Percentiles rank a stretch among this genome's conserved stretches.
phyloP scores from a whole-genome alignment of 2,888 invertebrate species.

The Sceliomorpha sp. region DNA sequence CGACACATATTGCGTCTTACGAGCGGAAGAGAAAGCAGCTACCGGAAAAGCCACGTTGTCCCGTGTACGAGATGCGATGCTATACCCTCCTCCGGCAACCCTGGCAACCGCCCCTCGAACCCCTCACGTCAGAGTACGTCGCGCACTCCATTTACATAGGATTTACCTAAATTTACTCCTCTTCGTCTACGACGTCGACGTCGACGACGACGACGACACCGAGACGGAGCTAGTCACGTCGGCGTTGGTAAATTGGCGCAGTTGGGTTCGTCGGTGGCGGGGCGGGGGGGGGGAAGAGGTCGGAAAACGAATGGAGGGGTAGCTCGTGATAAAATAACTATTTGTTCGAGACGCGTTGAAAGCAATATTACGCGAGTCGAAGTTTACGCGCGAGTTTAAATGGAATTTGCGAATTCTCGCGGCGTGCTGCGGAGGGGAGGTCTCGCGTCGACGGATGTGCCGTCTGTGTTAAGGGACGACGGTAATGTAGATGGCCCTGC shows the following conservation, averaged over 20 bases:
- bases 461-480: too few species aligned
- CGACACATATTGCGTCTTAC: conserved; percentile 57
- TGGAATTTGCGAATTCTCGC: conserved; percentile 42
- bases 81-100: conserved; percentile 1
- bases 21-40: conserved; percentile 30
- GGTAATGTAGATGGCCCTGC: too few species aligned
- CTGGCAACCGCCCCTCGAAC: background rate
- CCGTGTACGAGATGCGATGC: conserved; percentile 13
- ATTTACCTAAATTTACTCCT: conserved; percentile 58
- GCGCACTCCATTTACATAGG: conserved; percentile 54
- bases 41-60: conserved; percentile 43
- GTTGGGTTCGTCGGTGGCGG: conserved; percentile 49
- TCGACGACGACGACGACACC: too few species aligned
- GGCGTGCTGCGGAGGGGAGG: too few species aligned
- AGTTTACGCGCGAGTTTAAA: conserved; percentile 45
- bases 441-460: too few species aligned
- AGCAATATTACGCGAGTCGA: conserved; percentile 46
- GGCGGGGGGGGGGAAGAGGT: conserved; percentile 51
- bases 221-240: conserved; percentile 45
- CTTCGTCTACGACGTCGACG: conserved; percentile 38
- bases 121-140: conserved; percentile 1
- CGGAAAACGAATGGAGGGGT: conserved; percentile 46
- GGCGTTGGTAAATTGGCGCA: conserved; percentile 54
- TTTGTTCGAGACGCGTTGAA: conserved; percentile 51
- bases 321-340: conserved; percentile 54